These are phyloP conservation scores for Dryocosmus kuriphilus DNA, from an alignment of 2,888 invertebrate species.

Conservation along the genomic window DNA sequence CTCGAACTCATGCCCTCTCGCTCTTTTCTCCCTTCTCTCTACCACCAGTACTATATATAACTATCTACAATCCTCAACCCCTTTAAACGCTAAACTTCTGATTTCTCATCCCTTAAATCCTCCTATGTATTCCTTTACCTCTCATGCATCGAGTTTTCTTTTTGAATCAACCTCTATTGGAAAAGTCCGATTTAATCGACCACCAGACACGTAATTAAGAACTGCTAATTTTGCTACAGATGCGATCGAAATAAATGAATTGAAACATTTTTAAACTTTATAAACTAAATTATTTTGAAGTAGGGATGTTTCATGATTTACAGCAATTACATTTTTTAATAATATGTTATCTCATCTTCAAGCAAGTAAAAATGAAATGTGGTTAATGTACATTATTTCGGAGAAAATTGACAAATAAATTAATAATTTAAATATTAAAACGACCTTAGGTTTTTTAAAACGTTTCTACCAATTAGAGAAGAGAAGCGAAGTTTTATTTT, in stretches of 20 bases:
- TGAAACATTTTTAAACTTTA: neutral
- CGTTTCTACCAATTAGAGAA: too few relatives aligned
- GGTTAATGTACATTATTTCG: too few relatives aligned
- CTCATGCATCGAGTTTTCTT: neutral
- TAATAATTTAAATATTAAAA: too few relatives aligned
- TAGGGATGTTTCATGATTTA: too few relatives aligned
- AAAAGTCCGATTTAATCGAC: constrained; percentile 3
- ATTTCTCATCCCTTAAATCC: constrained; percentile 16
- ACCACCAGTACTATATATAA: neutral
- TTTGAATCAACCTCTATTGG: neutral
- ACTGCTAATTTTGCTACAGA: neutral
- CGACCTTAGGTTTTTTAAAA: too few relatives aligned
- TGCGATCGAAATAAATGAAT: neutral
- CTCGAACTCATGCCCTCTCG: constrained; percentile 48
- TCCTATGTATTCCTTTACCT: neutral
- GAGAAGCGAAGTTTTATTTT: too few relatives aligned
- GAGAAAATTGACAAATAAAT: too few relatives aligned
- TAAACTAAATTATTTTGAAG: too few relatives aligned
- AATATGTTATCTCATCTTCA: too few relatives aligned
- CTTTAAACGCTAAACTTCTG: neutral
- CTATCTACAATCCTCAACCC: neutral
- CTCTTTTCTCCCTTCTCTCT: constrained; percentile 41
- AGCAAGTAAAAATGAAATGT: too few relatives aligned
- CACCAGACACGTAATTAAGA: neutral
- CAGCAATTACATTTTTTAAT: too few relatives aligned